phyloP scores from a whole-genome alignment of 1,140 invertebrate species.

The Ostrea edulis region DNA sequence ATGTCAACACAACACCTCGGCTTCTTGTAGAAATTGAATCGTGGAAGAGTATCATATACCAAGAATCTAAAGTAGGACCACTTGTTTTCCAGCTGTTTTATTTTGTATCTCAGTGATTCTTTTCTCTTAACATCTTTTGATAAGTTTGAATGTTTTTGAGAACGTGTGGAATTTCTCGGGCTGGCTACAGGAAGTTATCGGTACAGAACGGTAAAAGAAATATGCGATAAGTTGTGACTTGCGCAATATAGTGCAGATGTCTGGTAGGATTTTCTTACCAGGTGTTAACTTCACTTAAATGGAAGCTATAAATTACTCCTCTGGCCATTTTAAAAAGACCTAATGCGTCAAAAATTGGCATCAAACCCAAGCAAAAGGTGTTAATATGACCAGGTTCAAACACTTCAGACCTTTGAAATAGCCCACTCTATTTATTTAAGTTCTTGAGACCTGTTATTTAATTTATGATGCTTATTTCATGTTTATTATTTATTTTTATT shows the following conservation, averaged over 20 bases:
- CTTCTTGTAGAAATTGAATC: too few relatives aligned
- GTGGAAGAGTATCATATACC: background rate
- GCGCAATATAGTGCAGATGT: slow-evolving; percentile 19
- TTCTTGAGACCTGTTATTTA: slow-evolving; percentile 6
- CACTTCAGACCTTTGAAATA: slow-evolving; percentile 24
- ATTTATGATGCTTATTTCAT: slow-evolving; percentile 26
- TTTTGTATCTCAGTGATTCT: background rate
- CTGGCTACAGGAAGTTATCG: background rate
- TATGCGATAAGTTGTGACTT: background rate
- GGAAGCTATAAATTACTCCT: slow-evolving; percentile 20
- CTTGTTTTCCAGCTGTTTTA: background rate
- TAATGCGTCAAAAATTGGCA: slow-evolving; percentile 35
- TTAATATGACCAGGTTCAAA: slow-evolving; percentile 35
- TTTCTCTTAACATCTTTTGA: background rate
- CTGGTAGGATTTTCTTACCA: background rate
- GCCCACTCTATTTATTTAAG: slow-evolving; percentile 14
- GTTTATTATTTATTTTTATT: slow-evolving; percentile 31
- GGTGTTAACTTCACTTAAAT: slow-evolving; percentile 3
- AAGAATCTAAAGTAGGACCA: background rate
- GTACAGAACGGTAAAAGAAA: background rate
- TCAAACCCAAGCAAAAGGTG: slow-evolving; percentile 31
- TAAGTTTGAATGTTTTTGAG: background rate
- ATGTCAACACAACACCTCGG: too few relatives aligned
- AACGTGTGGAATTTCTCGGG: slow-evolving; percentile 2
- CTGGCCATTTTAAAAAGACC: slow-evolving; percentile 27